A percentile compares a stretch with the other conserved stretches of the same genome.
phyloP scores from a whole-genome alignment of 2,888 invertebrate species.

The Caenorhabditis sp. region DNA sequence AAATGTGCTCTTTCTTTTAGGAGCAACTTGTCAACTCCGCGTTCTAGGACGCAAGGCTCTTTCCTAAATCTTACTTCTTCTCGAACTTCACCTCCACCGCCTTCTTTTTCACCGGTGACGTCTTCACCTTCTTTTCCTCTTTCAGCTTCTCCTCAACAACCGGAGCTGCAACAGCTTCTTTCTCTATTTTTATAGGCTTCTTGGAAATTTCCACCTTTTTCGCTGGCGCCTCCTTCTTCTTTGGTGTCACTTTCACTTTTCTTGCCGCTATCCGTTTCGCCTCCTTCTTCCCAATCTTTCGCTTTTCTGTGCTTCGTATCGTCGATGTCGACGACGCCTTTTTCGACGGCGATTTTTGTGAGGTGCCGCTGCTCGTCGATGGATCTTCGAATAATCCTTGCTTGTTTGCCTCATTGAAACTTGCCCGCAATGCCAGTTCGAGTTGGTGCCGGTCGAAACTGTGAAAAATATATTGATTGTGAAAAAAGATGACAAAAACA shows the following conservation, averaged over 20 bases:
- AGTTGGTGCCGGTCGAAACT: constrained; percentile 50
- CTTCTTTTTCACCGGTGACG: not conserved
- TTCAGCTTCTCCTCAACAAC: constrained; percentile 1
- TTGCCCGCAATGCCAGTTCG: constrained; percentile 43
- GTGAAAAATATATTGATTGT: too few species aligned
- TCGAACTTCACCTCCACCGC: not conserved
- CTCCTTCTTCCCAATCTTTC: not conserved
- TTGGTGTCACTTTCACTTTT: constrained; percentile 4
- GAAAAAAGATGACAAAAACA: too few species aligned
- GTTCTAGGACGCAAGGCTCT: too few species aligned
- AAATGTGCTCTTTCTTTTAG: too few species aligned
- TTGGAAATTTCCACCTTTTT: not conserved
- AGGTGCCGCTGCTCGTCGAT: not conserved
- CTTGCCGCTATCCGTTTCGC: constrained; percentile 2
- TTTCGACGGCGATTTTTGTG: constrained; percentile 30
- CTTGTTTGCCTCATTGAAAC: constrained; percentile 34
- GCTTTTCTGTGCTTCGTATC: not conserved
- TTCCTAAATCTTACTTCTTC: not conserved
- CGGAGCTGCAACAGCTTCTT: not conserved
- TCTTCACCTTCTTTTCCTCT: not conserved
- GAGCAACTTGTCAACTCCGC: too few species aligned
- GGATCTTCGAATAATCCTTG: constrained; percentile 30
- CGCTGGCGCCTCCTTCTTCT: not conserved
- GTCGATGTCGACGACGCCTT: constrained; percentile 9
- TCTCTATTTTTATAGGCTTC: not conserved